Evolutionary conservation across 2,888 invertebrate genomes (phyloP), one percentile per base, ranked within the genome.

Genomic region (Drosophila incognita): DNA sequence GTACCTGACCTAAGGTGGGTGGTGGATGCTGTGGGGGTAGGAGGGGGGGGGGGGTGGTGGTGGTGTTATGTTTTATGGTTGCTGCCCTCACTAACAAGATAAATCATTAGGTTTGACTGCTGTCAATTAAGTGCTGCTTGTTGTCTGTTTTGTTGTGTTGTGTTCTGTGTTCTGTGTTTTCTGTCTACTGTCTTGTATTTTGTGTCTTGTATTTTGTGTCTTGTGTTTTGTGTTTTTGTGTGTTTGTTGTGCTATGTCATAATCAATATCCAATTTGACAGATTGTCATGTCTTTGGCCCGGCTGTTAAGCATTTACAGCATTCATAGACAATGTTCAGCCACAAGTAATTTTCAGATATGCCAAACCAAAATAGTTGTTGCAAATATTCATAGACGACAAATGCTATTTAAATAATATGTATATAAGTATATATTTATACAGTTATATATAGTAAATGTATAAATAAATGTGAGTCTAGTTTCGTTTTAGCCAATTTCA

Each of bases 91-190:
- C 75, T 81, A 81, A 83, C 78, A 81, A 82, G 82, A 83, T 83
- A 83, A 83, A 86, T 86, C 81, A 83, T 83, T 71, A 69, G 72
- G 60, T 69, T 83, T 77, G 68, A 66, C 68, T 84, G 73, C 76
- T 69, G 69, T 71, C 78, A 73, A 83, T 79, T 76, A 66, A 71
- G 46, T 48, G 63, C 29, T 66, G 56, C 78, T 70, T 58, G 27
- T 59, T n/a, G n/a, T 51, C 5, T 27, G 13, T 24, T 62, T 18
- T 48, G 27, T 15, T 54, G 21, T 27, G 21, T 15, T 54, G 21
- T 27, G 21, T 33, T n/a, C n/a, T 57, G 27, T 58, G 27, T 57
- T 42, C 21, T 40, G 18, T 29, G 27, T 29, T 21, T 21, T 18
- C n/a, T 51, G 51, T 51, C 11, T 10, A 42, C 18, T 21, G n/a